These are phyloP conservation scores for Willisornis vidua DNA, from an alignment of 2,113 vertebrate genomes.

Conservation along the genomic window DNA sequence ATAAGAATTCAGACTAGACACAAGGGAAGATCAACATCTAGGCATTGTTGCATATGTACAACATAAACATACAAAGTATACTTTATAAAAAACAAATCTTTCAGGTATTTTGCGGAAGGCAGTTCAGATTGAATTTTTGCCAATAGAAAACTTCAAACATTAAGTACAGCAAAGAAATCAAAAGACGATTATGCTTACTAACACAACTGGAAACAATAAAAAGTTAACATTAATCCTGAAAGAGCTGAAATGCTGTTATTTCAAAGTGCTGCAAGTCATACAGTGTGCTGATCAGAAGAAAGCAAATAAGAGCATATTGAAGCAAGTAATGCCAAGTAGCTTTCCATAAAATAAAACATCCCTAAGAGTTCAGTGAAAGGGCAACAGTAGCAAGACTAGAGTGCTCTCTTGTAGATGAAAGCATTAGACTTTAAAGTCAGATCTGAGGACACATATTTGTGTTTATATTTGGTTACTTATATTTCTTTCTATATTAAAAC, in stretches of 20 bases:
- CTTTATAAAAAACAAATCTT: neutral
- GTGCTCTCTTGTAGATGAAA: neutral
- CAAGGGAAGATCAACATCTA: neutral
- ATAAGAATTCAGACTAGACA: neutral
- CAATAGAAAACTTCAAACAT: neutral
- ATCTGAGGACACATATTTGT: neutral
- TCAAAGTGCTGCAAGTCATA: neutral
- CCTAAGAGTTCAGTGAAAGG: constrained; percentile 28
- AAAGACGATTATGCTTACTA: neutral
- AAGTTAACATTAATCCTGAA: neutral
- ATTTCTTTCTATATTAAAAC: neutral
- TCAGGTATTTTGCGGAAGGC: neutral
- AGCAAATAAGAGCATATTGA: neutral
- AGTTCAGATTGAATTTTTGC: neutral
- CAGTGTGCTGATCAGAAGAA: neutral
- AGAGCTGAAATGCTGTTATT: neutral
- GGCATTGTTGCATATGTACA: neutral
- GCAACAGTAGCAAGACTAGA: neutral
- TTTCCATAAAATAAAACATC: constrained; percentile 2
- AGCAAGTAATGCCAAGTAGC: neutral
- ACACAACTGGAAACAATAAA: neutral
- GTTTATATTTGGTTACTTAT: neutral
- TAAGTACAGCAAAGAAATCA: neutral
- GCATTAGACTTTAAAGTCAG: neutral
- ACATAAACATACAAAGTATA: neutral